Evolutionary conservation across 2,888 invertebrate species (phyloP).

Genomic region (Scaptomyza caliginosa): DNA sequence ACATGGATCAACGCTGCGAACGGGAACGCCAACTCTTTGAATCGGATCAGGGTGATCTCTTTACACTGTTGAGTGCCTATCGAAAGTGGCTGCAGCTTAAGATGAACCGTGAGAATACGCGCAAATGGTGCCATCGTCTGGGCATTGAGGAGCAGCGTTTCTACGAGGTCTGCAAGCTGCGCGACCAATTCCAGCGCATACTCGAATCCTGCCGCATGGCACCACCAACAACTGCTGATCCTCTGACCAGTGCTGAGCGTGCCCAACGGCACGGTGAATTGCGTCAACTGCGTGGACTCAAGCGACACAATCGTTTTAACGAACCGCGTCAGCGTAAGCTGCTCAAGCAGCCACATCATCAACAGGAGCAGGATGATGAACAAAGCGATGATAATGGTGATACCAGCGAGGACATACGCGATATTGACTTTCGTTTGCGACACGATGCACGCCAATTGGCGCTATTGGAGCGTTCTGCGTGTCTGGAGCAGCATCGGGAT

Average conservation of each 20-base stretch:
- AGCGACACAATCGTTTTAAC: conserved; percentile 89
- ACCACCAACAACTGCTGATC: conserved; percentile 82
- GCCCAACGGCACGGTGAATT: conserved; percentile 94
- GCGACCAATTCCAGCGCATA: conserved; percentile 93
- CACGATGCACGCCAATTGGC: conserved; percentile 90
- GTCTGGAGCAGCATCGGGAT: conserved; percentile 88
- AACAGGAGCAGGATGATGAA: conserved; percentile 80
- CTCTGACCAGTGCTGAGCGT: conserved; percentile 89
- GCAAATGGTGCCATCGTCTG: conserved; percentile 94
- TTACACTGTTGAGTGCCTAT: conserved; percentile 93
- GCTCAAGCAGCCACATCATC: conserved; percentile 71
- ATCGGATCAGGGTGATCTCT: conserved; percentile 97
- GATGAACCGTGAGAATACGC: conserved; percentile 85
- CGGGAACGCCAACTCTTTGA: conserved; percentile 91
- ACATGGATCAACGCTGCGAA: conserved; percentile 93
- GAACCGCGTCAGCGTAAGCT: conserved; percentile 89
- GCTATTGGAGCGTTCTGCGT: conserved; percentile 87
- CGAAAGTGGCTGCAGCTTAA: conserved; percentile 95
- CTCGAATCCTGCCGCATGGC: conserved; percentile 88
- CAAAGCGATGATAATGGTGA: conserved; percentile 84
- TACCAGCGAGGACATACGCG: conserved; percentile 87
- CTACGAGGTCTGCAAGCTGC: conserved; percentile 97
- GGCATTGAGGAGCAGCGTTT: conserved; percentile 98
- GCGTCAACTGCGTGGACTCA: conserved; percentile 92
- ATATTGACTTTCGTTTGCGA: conserved; percentile 93